A percentile compares a stretch with the other conserved stretches of the same genome.
phyloP scores from a whole-genome alignment of 35 echinoderm and acorn worm species.

The Hemicentrotus pulcherrimus region DNA sequence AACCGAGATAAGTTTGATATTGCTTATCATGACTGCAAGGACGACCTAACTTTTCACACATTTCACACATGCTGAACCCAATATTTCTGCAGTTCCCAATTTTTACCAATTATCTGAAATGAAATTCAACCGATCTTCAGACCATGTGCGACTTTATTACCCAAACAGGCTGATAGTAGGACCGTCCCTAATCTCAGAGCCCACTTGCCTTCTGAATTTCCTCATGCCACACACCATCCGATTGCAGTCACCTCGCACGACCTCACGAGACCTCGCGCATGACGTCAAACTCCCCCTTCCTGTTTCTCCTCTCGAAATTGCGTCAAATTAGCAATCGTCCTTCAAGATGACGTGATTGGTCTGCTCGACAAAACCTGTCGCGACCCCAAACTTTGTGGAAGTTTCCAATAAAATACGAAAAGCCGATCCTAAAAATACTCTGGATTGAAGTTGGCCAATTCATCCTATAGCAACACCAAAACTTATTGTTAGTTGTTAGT shows the following conservation, averaged over 20 bases:
- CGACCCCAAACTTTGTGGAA: conserved; percentile 6
- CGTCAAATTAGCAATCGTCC: conserved; percentile 35
- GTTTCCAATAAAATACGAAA: conserved; percentile 32
- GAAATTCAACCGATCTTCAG: background rate
- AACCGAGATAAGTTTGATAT: background rate
- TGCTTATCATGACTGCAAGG: background rate
- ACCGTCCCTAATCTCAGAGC: background rate
- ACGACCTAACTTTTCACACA: background rate
- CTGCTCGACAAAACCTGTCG: background rate
- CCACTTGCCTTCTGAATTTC: background rate
- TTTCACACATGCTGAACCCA: background rate
- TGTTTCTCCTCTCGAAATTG: background rate
- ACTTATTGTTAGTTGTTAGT: background rate
- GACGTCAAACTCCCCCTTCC: conserved; percentile 31
- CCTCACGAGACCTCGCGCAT: conserved; percentile 11
- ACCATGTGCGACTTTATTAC: background rate
- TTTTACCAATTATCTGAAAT: background rate
- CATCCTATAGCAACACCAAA: background rate
- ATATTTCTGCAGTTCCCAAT: background rate
- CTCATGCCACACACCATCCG: background rate
- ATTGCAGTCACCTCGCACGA: background rate
- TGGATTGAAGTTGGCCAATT: background rate
- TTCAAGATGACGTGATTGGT: background rate
- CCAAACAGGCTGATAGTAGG: background rate
- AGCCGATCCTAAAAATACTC: conserved; percentile 21